Evolutionary conservation across 2,797 vertebrate genomes (phyloP).

Genomic region (Anguilla pacifica): DNA sequence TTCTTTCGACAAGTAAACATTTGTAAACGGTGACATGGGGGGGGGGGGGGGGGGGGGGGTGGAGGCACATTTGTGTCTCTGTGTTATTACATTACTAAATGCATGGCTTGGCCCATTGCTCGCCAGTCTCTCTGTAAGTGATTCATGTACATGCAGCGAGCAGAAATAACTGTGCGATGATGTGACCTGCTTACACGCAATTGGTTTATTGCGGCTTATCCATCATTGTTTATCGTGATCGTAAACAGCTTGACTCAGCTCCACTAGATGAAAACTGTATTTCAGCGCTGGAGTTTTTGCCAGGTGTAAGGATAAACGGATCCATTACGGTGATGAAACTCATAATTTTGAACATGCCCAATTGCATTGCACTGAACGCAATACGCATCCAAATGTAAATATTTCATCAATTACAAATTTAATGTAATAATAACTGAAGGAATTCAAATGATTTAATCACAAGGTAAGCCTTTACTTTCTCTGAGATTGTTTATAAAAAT

Average conservation of each 20-base stretch:
- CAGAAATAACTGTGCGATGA: conserved; percentile 52
- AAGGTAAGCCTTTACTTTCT: background rate
- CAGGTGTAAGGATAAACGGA: background rate
- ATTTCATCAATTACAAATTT: background rate
- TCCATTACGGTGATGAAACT: background rate
- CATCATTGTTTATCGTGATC: conserved; percentile 47
- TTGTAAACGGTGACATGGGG: conserved; percentile 70
- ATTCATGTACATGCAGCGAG: conserved; percentile 64
- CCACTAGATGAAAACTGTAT: background rate
- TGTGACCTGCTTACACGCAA: conserved; percentile 53
- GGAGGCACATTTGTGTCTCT: conserved; percentile 76
- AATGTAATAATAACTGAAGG: background rate
- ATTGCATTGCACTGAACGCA: background rate
- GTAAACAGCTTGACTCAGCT: background rate
- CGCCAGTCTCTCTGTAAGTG: conserved; percentile 69
- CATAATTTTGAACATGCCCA: background rate
- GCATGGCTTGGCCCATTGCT: conserved; percentile 85
- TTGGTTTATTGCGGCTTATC: conserved; percentile 59
- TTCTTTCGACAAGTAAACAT: conserved; percentile 75
- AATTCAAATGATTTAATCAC: background rate
- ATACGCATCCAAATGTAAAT: background rate
- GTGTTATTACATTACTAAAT: conserved; percentile 82
- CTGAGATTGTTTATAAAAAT: background rate
- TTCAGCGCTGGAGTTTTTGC: background rate
- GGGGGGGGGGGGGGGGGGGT: conserved; percentile 73